phyloP scores from a whole-genome alignment of 2,113 vertebrate genomes.

The Felis catus region DNA sequence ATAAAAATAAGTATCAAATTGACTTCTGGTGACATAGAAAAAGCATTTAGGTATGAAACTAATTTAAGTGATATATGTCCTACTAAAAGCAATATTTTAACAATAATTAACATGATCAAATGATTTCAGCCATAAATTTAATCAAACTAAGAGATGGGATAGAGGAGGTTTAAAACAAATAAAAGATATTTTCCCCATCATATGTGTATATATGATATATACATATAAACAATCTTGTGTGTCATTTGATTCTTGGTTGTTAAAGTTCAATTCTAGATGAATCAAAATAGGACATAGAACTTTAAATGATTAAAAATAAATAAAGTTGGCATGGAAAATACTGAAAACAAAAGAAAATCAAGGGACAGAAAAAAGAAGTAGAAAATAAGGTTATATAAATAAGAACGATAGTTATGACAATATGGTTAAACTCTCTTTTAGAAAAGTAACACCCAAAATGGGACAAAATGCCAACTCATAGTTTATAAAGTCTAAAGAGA shows the following conservation, averaged over 20 bases:
- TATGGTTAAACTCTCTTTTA: background rate
- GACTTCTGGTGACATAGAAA: background rate
- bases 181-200: background rate
- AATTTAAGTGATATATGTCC: background rate
- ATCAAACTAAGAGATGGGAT: background rate
- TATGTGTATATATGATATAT: background rate
- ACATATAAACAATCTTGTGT: background rate
- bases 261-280: background rate
- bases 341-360: background rate
- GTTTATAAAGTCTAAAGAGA: background rate
- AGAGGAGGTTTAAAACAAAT: background rate
- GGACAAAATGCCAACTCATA: background rate
- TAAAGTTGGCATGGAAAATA: background rate
- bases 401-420: background rate
- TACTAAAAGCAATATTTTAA: slow-evolving; percentile 3
- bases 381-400: background rate
- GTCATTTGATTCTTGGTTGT: background rate
- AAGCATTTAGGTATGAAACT: background rate
- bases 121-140: background rate
- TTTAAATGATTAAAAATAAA: slow-evolving; percentile 9
- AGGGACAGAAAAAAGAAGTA: background rate
- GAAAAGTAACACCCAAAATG: background rate
- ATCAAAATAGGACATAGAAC: background rate
- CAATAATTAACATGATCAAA: background rate
- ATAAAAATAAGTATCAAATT: background rate